Evolutionary conservation across 2,113 vertebrate genomes (phyloP).

Genomic region (Tonatia bakeri): DNA sequence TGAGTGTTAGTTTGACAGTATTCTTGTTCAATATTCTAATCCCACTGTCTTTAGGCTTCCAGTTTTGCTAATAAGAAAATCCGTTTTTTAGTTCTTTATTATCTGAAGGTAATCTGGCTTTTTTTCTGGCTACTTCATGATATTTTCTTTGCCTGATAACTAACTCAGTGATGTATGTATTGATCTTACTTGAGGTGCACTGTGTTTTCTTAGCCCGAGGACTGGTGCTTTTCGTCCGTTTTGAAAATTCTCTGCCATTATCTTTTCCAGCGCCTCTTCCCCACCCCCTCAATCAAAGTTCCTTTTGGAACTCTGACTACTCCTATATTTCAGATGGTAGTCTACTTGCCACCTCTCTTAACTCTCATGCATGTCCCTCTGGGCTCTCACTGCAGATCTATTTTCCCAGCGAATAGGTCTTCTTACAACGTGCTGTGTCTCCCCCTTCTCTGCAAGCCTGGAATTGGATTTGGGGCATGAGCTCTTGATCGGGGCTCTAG

Average conservation of each 20-base stretch:
- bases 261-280: neutral
- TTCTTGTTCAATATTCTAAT: neutral
- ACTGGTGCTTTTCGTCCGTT: neutral
- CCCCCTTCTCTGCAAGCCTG: neutral
- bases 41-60: neutral
- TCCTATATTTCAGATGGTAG: neutral
- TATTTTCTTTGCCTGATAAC: neutral
- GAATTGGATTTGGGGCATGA: neutral
- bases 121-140: neutral
- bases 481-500: neutral
- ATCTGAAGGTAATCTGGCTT: neutral
- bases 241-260: neutral
- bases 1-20: neutral
- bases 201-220: neutral
- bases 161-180: neutral
- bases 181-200: neutral
- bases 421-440: neutral
- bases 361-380: neutral
- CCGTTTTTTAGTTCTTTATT: neutral
- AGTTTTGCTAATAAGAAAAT: neutral
- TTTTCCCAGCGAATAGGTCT: neutral
- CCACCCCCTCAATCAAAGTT: neutral
- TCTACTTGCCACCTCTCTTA: neutral
- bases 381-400: neutral
- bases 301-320: neutral